phyloP scores from a whole-genome alignment of 1,140 invertebrate genomes.

The Atta texana region DNA sequence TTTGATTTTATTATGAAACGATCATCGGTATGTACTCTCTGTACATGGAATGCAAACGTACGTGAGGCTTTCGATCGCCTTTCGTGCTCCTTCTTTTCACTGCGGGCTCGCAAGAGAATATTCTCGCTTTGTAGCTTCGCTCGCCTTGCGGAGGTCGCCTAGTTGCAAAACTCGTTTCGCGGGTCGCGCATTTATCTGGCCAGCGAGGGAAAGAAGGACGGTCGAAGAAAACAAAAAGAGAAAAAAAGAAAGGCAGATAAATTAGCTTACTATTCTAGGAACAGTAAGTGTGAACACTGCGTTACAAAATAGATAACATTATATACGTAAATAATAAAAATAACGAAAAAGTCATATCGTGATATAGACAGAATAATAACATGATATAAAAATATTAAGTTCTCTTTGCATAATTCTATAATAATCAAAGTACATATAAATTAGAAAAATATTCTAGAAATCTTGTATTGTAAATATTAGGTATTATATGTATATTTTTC shows the following conservation, averaged over 20 bases:
- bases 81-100: slow-evolving; percentile 32
- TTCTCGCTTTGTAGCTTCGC: slow-evolving; percentile 60
- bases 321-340: neutral
- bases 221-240: neutral
- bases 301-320: neutral
- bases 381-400: neutral
- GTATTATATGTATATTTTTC: neutral
- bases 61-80: slow-evolving; percentile 49
- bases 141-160: slow-evolving; percentile 81
- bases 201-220: slow-evolving; percentile 46
- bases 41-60: slow-evolving; percentile 77
- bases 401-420: neutral
- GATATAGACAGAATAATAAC: neutral
- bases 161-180: slow-evolving; percentile 81
- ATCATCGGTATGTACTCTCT: slow-evolving; percentile 50
- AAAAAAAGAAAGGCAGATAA: slow-evolving; percentile 21
- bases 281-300: neutral
- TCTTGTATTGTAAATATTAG: neutral
- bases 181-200: slow-evolving; percentile 58
- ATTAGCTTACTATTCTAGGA: slow-evolving; percentile 39
- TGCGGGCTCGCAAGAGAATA: slow-evolving; percentile 9
- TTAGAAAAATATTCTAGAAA: neutral
- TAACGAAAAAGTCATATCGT: neutral
- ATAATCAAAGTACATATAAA: neutral
- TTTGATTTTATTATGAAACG: slow-evolving; percentile 77